Evolutionary conservation across 2,888 invertebrate species (phyloP), one percentile per base, ranked within the genome.

Genomic region (Pelosia muscerda): DNA sequence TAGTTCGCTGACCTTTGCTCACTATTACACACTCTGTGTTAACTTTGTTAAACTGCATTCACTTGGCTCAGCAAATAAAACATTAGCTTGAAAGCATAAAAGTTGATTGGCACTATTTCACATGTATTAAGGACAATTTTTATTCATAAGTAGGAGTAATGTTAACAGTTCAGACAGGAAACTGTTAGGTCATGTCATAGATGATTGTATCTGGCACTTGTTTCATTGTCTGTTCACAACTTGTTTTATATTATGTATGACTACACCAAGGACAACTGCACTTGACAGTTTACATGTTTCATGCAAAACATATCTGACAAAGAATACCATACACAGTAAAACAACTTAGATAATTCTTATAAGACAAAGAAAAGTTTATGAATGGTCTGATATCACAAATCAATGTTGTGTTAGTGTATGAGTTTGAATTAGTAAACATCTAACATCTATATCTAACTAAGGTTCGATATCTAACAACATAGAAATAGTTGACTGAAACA

Each of bases 401-500:
- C n/a, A 49, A 49, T 49, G n/a, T 49, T 49, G 9, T 19, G 1
- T 49, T 49, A n/a, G n/a, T n/a, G 19, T 49, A n/a, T 9, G n/a
- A n/a, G 8, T 19, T 49, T 49, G n/a, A 49, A 49, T n/a, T 49
- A 2, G n/a, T 49, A 49, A n/a, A 49, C 49, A 49, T 2, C 19
- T n/a, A n/a, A n/a, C n/a, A n/a, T n/a, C n/a, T n/a, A n/a, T n/a
- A n/a, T n/a, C n/a, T n/a, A n/a, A n/a, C n/a, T n/a, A 42, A 19
- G 19, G 8, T 42, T 19, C 15, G 2, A 15, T 4, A 38, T 2
- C 1, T 38, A 15, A 42, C 42, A 42, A 6, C 1, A 42, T 19
- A 19, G 4, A n/a, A 8, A n/a, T 49, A 60, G 38, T 65, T 31
- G 11, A n/a, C 23, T n/a, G 19, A 61, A 65, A 65, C 22, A 6